Conservation (phyloP, 2,888 invertebrate genomes). For the Thelaira solivaga region DNA sequence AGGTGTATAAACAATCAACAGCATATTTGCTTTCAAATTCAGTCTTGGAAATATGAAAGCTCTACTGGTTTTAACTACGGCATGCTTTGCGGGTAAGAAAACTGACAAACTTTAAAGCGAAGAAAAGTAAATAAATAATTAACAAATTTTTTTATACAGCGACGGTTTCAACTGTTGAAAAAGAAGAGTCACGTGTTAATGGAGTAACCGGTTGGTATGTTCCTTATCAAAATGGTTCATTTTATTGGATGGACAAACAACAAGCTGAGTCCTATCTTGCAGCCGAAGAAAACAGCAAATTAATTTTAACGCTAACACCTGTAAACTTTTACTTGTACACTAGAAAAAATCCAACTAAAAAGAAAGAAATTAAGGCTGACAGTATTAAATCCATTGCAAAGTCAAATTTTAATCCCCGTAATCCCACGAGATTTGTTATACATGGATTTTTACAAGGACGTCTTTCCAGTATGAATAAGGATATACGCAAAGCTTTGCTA, state of each 20-base stretch:
- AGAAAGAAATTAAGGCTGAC: constrained; percentile 65
- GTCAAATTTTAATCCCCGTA: constrained; percentile 64
- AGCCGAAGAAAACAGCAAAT: neutral
- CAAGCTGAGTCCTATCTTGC: constrained; percentile 25
- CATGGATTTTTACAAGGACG: constrained; percentile 78
- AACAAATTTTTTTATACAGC: neutral
- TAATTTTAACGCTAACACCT: neutral
- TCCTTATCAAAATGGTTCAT: constrained; percentile 54
- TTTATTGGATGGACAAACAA: constrained; percentile 57
- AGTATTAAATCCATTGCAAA: constrained; percentile 54
- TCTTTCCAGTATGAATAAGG: constrained; percentile 65
- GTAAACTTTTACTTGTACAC: constrained; percentile 69
- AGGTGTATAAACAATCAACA: too few species aligned
- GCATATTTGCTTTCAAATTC: too few species aligned
- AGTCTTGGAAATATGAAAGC: too few species aligned
- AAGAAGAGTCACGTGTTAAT: constrained; percentile 53
- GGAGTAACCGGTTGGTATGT: constrained; percentile 66
- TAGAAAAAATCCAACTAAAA: constrained; percentile 66
- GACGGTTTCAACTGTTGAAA: neutral
- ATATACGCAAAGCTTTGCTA: constrained; percentile 78
- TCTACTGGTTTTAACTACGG: too few species aligned
- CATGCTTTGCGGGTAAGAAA: constrained; percentile 34
- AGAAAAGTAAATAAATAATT: neutral
- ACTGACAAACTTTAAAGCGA: neutral
- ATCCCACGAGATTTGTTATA: constrained; percentile 69